Percentiles rank a stretch among this genome's conserved stretches.
Evolutionary conservation across 2,113 vertebrate species (phyloP).

Genomic region (Dendropsophus ebraccatus): DNA sequence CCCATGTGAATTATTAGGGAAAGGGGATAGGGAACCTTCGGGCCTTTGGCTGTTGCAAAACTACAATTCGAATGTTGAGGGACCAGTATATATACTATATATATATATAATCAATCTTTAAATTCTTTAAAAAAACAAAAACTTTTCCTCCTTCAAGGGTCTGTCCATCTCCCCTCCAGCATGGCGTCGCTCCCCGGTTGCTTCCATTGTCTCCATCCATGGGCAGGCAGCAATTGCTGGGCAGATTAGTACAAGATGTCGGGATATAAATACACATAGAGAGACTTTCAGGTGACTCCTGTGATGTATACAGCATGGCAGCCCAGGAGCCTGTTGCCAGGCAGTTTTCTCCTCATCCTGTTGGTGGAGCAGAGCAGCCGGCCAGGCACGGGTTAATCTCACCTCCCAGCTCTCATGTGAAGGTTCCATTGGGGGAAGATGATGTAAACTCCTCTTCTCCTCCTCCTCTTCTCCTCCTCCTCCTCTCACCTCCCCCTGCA

Average conservation of each 20-base stretch:
- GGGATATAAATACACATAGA: conserved; percentile 15
- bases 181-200: too few relatives aligned
- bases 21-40: too few relatives aligned
- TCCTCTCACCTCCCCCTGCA: conserved; percentile 48
- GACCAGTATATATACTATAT: too few relatives aligned
- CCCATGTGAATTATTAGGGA: too few relatives aligned
- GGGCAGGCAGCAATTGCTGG: conserved; percentile 29
- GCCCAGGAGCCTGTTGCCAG: conserved; percentile 47
- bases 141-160: too few relatives aligned
- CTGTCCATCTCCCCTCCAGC: too few relatives aligned
- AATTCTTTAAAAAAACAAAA: too few relatives aligned
- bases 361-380: background rate
- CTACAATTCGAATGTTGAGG: too few relatives aligned
- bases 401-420: conserved; percentile 62
- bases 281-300: conserved; percentile 10
- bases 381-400: conserved; percentile 71
- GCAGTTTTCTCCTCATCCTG: conserved; percentile 29
- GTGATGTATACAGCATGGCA: conserved; percentile 19
- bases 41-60: too few relatives aligned
- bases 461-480: conserved; percentile 47
- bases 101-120: too few relatives aligned
- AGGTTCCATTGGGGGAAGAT: conserved; percentile 78
- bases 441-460: conserved; percentile 82
- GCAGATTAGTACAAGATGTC: background rate
- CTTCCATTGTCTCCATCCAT: too few relatives aligned